phyloP scores from a whole-genome alignment of 2,888 invertebrate species.

The Ophioninae sp. region DNA sequence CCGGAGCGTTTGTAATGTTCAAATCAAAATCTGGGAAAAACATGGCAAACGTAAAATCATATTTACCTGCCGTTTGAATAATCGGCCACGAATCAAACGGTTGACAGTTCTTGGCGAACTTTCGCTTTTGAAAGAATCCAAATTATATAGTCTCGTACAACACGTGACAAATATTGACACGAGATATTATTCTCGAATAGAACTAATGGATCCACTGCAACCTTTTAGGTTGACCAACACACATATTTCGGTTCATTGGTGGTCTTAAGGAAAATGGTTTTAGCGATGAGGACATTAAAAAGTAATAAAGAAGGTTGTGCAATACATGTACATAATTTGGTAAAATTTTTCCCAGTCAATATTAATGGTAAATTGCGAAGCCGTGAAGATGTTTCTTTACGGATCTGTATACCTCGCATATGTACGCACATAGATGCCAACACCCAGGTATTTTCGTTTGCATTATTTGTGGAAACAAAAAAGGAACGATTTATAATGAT shows the following conservation, averaged over 20 bases:
- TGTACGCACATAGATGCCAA: not conserved
- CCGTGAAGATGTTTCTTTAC: not conserved
- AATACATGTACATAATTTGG: not conserved
- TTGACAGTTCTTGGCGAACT: not conserved
- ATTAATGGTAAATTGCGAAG: not conserved
- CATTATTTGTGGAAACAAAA: not conserved
- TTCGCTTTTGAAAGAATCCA: too few species aligned
- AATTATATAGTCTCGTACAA: too few species aligned
- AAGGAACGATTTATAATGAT: not conserved
- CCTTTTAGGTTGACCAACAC: not conserved
- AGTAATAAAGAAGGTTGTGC: not conserved
- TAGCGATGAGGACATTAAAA: not conserved
- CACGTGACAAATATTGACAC: too few species aligned
- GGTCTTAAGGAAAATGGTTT: not conserved
- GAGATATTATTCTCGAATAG: too few species aligned
- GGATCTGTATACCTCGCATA: not conserved
- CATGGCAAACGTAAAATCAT: not conserved
- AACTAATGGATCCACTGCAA: not conserved
- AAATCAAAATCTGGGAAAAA: not conserved
- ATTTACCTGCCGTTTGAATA: not conserved
- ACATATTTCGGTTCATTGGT: not conserved
- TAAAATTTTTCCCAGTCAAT: not conserved
- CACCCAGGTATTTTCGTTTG: not conserved
- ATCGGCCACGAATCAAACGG: not conserved
- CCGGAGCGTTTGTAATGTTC: not conserved